Evolutionary conservation across 2,797 vertebrate species (phyloP), one percentile per base, ranked within the genome.

Genomic region (Sebastes oblongus): DNA sequence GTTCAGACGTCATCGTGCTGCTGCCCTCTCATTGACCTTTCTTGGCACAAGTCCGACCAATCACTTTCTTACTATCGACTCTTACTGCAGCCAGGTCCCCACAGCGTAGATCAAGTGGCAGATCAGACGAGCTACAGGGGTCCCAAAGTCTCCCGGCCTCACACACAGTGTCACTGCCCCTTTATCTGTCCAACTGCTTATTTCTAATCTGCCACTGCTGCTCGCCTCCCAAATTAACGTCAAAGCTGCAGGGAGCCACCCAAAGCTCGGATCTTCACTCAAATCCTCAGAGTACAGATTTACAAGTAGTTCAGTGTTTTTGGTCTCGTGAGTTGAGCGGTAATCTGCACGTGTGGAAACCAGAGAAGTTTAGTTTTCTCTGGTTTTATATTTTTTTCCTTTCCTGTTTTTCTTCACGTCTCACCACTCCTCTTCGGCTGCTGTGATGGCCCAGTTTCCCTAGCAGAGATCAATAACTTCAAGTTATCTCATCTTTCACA

Each of bases 151-250:
- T 75, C 64, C 69, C 27, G 2, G 61, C 52, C 58, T 8, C 61
- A 29, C 6, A 25, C 4, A 27, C 8, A 32, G 11, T n/a, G 65
- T 75, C 64, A 34, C 54, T 20, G 11, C 65, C 66, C 5, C 13
- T 78, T 71, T 68, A 36, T 83, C 82, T 75, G 76, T 64, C 77
- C 18, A 24, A 60, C 72, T 78, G 64, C 77, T 74, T 82, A 50
- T 76, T 83, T 79, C 71, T 83, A 89, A 91, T 90, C 89, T 86
- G 69, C 67, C 13, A 8, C 69, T 39, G 54, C 67, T 67, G 78
- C 52, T 75, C 27, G 10, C 52, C 52, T 81, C 80, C 73, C 54
- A 86, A 89, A 86, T 84, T 67, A 87, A 82, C 77, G 2, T 18
- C 60, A 56, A 62, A 81, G 72, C 92, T 74, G 75, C 69, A 50